Evolutionary conservation across 2,888 invertebrate genomes (phyloP).

Genomic region (Antheraea yamamai): DNA sequence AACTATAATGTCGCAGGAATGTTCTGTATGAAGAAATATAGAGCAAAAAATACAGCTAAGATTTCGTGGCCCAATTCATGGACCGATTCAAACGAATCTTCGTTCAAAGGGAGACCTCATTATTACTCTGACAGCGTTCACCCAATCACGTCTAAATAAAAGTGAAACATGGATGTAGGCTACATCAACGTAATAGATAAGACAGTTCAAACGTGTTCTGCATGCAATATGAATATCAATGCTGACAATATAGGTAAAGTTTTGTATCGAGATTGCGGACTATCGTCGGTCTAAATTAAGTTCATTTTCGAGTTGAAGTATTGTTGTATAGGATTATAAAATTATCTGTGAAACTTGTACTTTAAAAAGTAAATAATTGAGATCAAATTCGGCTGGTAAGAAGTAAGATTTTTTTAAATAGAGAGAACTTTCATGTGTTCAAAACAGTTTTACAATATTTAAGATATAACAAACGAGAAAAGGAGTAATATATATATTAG

Average conservation of each 20-base stretch:
- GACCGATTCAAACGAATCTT: constrained; percentile 10
- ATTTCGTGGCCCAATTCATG: constrained; percentile 3
- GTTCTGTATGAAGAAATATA: neutral
- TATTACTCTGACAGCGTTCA: constrained; percentile 43
- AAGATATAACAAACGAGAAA: neutral
- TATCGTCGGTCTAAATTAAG: neutral
- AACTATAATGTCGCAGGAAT: neutral
- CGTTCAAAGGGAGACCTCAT: constrained; percentile 31
- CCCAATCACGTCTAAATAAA: constrained; percentile 50
- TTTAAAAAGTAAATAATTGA: neutral
- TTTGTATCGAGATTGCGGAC: neutral
- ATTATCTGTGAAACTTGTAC: no score
- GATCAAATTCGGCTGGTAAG: neutral
- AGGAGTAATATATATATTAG: no score
- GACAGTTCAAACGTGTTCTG: constrained; percentile 15
- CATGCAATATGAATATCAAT: constrained; percentile 13
- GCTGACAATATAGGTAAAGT: constrained; percentile 10
- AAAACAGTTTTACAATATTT: no score
- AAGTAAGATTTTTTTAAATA: neutral
- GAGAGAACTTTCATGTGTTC: no score
- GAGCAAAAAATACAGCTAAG: neutral
- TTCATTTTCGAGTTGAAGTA: neutral
- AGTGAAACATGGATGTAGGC: constrained; percentile 46
- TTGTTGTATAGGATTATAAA: no score
- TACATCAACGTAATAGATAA: constrained; percentile 22